These are phyloP conservation scores for Macaca nemestrina DNA, from an alignment of 2,113 vertebrate genomes.

Conservation along the genomic window DNA sequence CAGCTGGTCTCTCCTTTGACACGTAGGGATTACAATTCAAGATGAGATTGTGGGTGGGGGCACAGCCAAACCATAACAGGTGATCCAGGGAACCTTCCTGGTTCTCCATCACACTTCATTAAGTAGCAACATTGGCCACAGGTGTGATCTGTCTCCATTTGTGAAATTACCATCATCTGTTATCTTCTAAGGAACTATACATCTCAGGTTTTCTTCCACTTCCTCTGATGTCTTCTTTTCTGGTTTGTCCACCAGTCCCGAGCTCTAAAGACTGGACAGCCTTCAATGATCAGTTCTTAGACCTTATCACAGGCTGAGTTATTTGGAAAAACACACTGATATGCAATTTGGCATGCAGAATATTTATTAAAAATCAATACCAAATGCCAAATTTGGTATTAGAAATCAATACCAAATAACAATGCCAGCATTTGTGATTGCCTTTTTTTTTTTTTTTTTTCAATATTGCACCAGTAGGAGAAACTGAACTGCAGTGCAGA, in stretches of 20 bases:
- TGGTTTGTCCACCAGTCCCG: background rate
- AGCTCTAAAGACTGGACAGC: background rate
- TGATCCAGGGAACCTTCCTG: background rate
- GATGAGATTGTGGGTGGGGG: no score
- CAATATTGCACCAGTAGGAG: no score
- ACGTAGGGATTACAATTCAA: no score
- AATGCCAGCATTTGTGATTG: no score
- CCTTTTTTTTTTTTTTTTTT: no score
- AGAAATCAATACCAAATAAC: no score
- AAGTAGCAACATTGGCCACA: background rate
- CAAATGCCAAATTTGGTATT: no score
- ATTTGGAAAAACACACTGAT: background rate
- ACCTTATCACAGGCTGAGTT: background rate
- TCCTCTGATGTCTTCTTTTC: background rate
- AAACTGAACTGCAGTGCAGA: background rate
- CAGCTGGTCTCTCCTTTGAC: no score
- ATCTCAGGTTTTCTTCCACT: background rate
- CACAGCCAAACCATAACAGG: no score
- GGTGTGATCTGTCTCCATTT: background rate
- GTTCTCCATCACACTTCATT: background rate
- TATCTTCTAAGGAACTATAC: background rate
- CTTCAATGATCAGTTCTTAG: background rate
- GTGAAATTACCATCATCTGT: background rate
- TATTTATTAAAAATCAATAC: background rate
- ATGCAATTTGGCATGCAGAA: background rate